Evolutionary conservation across 2,888 invertebrate species (phyloP).

Genomic region (Stictocephala bisonia): DNA sequence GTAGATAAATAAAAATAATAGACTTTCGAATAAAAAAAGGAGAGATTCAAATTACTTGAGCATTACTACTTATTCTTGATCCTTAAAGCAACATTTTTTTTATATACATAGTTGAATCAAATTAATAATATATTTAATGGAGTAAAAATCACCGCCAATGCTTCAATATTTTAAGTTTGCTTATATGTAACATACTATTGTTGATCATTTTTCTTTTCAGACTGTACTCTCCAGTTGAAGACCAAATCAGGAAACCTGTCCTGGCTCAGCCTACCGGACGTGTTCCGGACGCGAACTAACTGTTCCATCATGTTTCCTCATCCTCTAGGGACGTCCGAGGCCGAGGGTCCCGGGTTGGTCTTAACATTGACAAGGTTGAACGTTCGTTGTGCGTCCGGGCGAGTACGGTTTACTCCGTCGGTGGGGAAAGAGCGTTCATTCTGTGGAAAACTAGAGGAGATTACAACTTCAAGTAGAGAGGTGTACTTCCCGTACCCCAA

Average conservation of each 20-base stretch:
- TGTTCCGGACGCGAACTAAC: slow-evolving; percentile 63
- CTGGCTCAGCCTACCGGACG: slow-evolving; percentile 68
- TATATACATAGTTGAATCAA: too few relatives aligned
- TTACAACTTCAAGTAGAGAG: slow-evolving; percentile 70
- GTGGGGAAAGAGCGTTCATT: slow-evolving; percentile 62
- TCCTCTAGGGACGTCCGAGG: not conserved
- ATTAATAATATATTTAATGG: too few relatives aligned
- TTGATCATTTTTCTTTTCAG: slow-evolving; percentile 66
- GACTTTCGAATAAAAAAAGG: too few relatives aligned
- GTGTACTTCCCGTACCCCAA: slow-evolving; percentile 70
- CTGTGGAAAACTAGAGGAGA: slow-evolving; percentile 79
- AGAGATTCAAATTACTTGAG: too few relatives aligned
- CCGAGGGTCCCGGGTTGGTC: slow-evolving; percentile 68
- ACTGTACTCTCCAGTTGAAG: slow-evolving; percentile 70
- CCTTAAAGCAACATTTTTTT: too few relatives aligned
- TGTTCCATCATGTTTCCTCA: slow-evolving; percentile 70
- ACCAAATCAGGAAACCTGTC: slow-evolving; percentile 67
- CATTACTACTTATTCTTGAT: too few relatives aligned
- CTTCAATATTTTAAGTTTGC: not conserved
- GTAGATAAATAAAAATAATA: too few relatives aligned
- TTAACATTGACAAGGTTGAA: slow-evolving; percentile 75
- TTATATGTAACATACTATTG: slow-evolving; percentile 33
- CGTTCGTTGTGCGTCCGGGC: slow-evolving; percentile 74
- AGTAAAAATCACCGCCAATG: too few relatives aligned
- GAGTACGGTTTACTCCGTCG: slow-evolving; percentile 68